Conservation (phyloP, 2,888 invertebrate genomes). For the Drosophila meridionalis region DNA sequence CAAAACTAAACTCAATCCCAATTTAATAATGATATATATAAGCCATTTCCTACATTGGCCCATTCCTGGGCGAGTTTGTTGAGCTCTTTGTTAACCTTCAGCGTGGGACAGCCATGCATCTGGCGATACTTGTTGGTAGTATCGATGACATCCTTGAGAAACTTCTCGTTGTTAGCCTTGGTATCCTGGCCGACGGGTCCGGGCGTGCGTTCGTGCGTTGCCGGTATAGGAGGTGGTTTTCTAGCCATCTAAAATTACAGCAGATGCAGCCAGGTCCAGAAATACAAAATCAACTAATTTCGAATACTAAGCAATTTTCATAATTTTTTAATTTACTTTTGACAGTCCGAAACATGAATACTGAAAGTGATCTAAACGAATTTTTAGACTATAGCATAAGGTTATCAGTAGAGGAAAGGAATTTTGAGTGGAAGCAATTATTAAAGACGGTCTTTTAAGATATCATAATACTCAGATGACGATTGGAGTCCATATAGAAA, state of each 20-base stretch:
- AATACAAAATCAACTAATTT: conserved; percentile 5
- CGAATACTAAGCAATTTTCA: conserved; percentile 16
- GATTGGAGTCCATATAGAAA: too few relatives aligned
- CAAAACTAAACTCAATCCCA: background rate
- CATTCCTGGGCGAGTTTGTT: conserved; percentile 90
- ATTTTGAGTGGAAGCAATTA: background rate
- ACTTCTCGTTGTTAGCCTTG: conserved; percentile 61
- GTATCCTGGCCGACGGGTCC: conserved; percentile 67
- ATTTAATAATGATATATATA: background rate
- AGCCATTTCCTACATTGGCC: conserved; percentile 86
- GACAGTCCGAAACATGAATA: conserved; percentile 5
- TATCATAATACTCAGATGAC: too few relatives aligned
- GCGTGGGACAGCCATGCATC: conserved; percentile 89
- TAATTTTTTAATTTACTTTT: conserved; percentile 5
- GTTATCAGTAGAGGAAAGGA: background rate
- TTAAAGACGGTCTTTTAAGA: too few relatives aligned
- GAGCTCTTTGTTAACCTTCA: conserved; percentile 88
- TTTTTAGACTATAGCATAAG: background rate
- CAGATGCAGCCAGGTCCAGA: conserved; percentile 34
- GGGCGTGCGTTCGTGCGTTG: conserved; percentile 54
- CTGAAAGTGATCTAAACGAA: background rate
- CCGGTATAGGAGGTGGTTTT: conserved; percentile 56
- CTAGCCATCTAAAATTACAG: conserved; percentile 42
- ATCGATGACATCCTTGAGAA: conserved; percentile 53
- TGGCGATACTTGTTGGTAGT: conserved; percentile 90